Conservation (phyloP, 2,113 vertebrate species). For the Synodontis membranacea region DNA sequence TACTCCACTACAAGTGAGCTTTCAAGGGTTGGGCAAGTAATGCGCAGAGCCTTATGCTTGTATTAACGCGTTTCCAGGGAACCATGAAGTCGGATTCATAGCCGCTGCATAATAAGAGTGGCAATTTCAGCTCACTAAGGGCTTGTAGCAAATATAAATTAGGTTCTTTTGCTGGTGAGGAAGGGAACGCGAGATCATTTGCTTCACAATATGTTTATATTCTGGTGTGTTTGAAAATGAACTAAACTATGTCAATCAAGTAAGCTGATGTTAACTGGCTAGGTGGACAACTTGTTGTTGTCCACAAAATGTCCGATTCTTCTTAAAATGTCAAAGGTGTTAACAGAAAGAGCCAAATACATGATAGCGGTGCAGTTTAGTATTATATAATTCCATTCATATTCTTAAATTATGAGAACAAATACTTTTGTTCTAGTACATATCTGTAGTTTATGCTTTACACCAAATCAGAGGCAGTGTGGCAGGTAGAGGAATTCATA, state of each 20-base stretch:
- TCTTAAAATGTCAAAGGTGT: neutral
- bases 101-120: neutral
- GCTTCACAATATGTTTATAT: constrained; percentile 4
- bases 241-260: neutral
- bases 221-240: neutral
- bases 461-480: neutral
- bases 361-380: neutral
- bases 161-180: neutral
- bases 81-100: neutral
- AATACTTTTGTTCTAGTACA: neutral
- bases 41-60: neutral
- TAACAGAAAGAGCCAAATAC: neutral
- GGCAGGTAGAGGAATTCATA: constrained; percentile 1
- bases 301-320: neutral
- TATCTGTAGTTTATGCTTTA: constrained; percentile 16
- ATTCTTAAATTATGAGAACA: neutral
- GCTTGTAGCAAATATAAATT: neutral
- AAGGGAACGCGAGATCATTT: neutral
- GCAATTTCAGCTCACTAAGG: neutral
- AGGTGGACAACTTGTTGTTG: neutral
- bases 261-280: neutral
- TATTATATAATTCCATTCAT: neutral
- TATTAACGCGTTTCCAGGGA: constrained; percentile 7
- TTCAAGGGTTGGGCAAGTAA: constrained; percentile 46
- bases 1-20: constrained; percentile 15